Evolutionary conservation across 1,140 invertebrate species (phyloP).

Genomic region (Wasmannia auropunctata): DNA sequence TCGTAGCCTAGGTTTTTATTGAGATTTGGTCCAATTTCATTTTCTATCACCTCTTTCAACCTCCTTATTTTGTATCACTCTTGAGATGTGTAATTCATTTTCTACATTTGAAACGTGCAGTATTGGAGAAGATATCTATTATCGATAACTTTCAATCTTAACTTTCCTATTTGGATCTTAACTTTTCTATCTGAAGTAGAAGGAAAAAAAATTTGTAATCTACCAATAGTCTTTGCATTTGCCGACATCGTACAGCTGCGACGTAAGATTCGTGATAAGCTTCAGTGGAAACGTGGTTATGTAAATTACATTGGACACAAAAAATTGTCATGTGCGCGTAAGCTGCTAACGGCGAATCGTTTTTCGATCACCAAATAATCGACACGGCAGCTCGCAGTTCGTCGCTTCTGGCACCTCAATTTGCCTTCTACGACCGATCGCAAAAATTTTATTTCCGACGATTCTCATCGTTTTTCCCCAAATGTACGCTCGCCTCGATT

Average conservation of each 20-base stretch:
- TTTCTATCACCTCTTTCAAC: neutral
- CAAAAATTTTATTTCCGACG: constrained; percentile 12
- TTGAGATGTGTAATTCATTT: neutral
- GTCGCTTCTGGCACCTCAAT: neutral
- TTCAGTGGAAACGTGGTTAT: neutral
- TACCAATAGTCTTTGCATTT: neutral
- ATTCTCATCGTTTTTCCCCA: neutral
- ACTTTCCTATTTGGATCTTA: neutral
- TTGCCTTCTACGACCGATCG: neutral
- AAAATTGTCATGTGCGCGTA: neutral
- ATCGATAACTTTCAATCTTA: neutral
- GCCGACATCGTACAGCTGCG: neutral
- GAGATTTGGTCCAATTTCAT: neutral
- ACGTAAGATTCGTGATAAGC: neutral
- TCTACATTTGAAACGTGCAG: neutral
- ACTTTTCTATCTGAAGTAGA: too few species aligned
- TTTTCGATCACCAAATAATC: constrained; percentile 38
- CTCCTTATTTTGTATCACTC: neutral
- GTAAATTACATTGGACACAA: constrained; percentile 14
- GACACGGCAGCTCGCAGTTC: neutral
- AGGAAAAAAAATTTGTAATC: neutral
- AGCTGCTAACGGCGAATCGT: constrained; percentile 3
- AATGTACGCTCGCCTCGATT: neutral
- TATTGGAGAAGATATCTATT: neutral
- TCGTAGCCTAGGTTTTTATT: neutral